Conservation (phyloP, 2,113 vertebrate species). For the Mobula hypostoma region DNA sequence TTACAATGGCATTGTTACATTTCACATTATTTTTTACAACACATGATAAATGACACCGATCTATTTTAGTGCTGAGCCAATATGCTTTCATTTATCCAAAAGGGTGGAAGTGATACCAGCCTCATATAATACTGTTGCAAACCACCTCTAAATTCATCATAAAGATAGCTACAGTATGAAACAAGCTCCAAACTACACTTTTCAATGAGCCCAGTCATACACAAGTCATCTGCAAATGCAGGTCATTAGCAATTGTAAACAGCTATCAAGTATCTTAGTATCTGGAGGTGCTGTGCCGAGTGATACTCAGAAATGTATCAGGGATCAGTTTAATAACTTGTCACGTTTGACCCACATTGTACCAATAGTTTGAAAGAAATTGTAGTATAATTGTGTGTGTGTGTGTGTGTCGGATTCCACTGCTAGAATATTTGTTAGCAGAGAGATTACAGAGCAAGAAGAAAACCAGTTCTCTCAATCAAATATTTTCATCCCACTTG, state of each 20-base stretch:
- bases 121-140: neutral
- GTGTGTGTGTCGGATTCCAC: too few species aligned
- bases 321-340: neutral
- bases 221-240: neutral
- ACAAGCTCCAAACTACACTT: neutral
- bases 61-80: neutral
- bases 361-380: neutral
- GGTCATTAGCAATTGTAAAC: neutral
- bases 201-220: neutral
- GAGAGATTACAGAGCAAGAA: neutral
- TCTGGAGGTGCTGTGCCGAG: neutral
- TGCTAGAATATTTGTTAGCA: neutral
- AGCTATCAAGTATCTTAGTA: neutral
- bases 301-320: neutral
- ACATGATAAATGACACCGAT: neutral
- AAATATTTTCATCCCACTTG: neutral
- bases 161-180: slow-evolving; percentile 1
- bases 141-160: neutral
- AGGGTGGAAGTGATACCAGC: neutral
- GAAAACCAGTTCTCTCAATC: neutral
- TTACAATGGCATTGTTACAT: neutral
- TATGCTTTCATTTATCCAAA: neutral
- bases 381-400: neutral
- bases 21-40: neutral
- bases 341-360: neutral